Evolutionary conservation across 2,113 vertebrate genomes (phyloP).

Genomic region (Oenanthe oenanthe): DNA sequence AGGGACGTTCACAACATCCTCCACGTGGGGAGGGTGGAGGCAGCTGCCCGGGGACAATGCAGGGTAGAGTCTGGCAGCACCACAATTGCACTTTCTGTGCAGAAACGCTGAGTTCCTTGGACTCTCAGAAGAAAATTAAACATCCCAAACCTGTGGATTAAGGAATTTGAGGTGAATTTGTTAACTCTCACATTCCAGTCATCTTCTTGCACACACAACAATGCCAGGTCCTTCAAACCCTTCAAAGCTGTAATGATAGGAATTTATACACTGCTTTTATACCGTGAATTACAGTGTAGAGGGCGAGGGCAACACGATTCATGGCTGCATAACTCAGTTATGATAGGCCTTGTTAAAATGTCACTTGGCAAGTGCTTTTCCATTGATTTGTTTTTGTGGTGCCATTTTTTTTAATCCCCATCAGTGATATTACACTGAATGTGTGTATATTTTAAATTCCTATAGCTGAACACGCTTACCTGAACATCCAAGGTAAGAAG

Average conservation of each 20-base stretch:
- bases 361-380: background rate
- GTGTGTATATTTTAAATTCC: background rate
- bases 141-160: background rate
- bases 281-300: background rate
- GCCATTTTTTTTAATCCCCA: background rate
- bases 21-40: accelerated
- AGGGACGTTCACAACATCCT: accelerated
- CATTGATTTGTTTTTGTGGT: background rate
- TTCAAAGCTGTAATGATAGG: accelerated
- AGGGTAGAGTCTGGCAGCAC: background rate
- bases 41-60: background rate
- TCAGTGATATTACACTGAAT: background rate
- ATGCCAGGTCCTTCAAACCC: background rate
- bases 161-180: background rate
- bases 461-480: background rate
- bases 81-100: background rate
- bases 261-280: background rate
- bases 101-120: background rate
- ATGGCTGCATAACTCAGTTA: background rate
- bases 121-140: background rate
- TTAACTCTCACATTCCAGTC: background rate
- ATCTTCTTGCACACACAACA: accelerated
- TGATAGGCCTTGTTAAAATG: background rate
- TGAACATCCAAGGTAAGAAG: background rate
- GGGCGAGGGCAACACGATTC: accelerated